Evolutionary conservation across 1,140 invertebrate species (phyloP).

Genomic region (Drosophila aff.): DNA sequence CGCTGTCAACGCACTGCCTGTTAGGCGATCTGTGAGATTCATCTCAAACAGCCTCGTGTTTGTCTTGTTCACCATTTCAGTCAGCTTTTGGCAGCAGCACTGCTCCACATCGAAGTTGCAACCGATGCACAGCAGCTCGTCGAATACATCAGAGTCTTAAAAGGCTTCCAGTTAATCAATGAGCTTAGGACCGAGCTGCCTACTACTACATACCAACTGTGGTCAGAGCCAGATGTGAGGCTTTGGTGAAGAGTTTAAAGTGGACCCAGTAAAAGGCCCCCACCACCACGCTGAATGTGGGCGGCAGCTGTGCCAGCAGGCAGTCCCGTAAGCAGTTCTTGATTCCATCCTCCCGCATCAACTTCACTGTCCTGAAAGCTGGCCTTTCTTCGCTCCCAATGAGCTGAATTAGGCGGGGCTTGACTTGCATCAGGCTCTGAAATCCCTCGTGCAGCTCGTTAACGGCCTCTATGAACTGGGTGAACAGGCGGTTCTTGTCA

Average conservation of each 20-base stretch:
- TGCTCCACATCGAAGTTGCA: constrained; percentile 90
- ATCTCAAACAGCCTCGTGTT: constrained; percentile 91
- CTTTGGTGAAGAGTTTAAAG: constrained; percentile 90
- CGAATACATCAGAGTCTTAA: constrained; percentile 86
- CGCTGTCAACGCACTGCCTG: constrained; percentile 92
- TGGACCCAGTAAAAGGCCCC: constrained; percentile 91
- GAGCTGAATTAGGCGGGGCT: constrained; percentile 32
- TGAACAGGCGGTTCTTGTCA: constrained; percentile 52
- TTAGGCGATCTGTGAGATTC: constrained; percentile 91
- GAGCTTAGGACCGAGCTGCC: too few relatives aligned
- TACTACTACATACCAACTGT: constrained; percentile 34
- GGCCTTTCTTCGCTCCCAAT: constrained; percentile 5
- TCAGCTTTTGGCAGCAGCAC: constrained; percentile 91
- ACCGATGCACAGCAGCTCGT: constrained; percentile 88
- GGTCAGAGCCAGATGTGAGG: constrained; percentile 72
- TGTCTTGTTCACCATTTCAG: constrained; percentile 91
- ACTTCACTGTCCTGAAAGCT: constrained; percentile 12
- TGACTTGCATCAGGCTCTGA: constrained; percentile 43
- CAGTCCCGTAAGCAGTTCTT: constrained; percentile 86
- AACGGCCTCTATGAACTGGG: constrained; percentile 63
- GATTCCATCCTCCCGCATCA: constrained; percentile 35
- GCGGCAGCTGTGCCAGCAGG: constrained; percentile 89
- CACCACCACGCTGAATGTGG: constrained; percentile 89
- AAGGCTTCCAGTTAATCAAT: not conserved
- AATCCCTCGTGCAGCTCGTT: constrained; percentile 58